These are phyloP conservation scores for Trichopoda pennipes DNA, from an alignment of 2,888 invertebrate species.

Conservation along the genomic window DNA sequence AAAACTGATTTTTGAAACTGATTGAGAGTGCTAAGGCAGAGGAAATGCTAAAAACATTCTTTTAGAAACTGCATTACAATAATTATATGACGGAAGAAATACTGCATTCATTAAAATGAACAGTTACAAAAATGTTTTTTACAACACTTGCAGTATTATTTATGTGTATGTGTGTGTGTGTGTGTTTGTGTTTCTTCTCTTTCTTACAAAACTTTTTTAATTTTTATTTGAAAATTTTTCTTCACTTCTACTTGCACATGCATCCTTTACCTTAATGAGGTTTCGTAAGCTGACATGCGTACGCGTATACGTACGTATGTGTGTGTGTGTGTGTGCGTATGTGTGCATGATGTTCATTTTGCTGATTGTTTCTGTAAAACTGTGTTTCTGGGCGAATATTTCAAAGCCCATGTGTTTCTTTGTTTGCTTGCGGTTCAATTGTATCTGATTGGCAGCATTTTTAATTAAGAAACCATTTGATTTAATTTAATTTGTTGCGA, in stretches of 20 bases:
- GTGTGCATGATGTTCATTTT: background rate
- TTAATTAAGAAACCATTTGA: conserved; percentile 63
- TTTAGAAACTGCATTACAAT: background rate
- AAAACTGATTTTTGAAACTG: too few species aligned
- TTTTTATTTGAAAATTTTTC: background rate
- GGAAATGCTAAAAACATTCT: background rate
- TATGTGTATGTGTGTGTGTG: too few species aligned
- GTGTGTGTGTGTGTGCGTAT: background rate
- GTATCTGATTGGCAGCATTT: conserved; percentile 55
- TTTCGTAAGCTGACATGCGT: background rate
- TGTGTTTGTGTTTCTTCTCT: too few species aligned
- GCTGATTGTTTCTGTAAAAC: background rate
- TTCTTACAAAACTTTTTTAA: background rate
- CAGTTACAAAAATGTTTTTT: background rate
- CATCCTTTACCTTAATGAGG: conserved; percentile 2
- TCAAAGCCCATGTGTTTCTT: conserved; percentile 15
- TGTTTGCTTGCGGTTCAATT: conserved; percentile 43
- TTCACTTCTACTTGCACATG: background rate
- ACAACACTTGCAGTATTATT: conserved; percentile 2
- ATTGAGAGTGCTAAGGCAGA: too few species aligned
- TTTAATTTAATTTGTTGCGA: conserved; percentile 43
- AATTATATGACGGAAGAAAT: background rate
- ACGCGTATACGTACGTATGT: background rate
- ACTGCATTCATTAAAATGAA: conserved; percentile 4
- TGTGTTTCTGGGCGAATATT: conserved; percentile 1